A percentile compares a stretch with the other conserved stretches of the same genome.
phyloP scores from a whole-genome alignment of 1,140 invertebrate genomes.

The Colletes gigas region DNA sequence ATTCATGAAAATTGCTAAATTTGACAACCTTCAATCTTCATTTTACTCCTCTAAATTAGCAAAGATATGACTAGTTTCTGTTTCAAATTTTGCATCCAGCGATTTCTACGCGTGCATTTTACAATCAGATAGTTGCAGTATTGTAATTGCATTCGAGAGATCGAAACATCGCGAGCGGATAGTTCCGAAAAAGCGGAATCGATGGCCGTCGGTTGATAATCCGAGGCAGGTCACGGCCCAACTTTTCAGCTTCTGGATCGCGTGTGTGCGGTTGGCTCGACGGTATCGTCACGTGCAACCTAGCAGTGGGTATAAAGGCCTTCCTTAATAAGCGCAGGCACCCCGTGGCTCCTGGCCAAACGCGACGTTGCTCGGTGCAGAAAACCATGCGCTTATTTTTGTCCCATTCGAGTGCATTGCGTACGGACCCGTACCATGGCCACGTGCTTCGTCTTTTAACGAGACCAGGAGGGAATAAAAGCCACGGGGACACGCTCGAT shows the following conservation, averaged over 20 bases:
- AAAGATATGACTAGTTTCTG: too few relatives aligned
- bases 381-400: conserved; percentile 36
- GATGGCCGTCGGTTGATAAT: conserved; percentile 19
- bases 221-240: conserved; percentile 20
- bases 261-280: conserved; percentile 30
- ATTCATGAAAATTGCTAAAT: too few relatives aligned
- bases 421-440: neutral
- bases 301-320: conserved; percentile 20
- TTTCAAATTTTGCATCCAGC: too few relatives aligned
- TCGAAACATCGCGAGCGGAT: neutral
- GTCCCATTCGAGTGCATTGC: conserved; percentile 31
- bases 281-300: conserved; percentile 30
- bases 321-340: conserved; percentile 45
- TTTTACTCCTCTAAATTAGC: too few relatives aligned
- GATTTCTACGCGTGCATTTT: too few relatives aligned
- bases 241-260: conserved; percentile 23
- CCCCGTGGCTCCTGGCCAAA: conserved; percentile 32
- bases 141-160: too few relatives aligned
- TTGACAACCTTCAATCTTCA: too few relatives aligned
- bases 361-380: conserved; percentile 10
- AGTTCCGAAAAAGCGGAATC: conserved; percentile 10
- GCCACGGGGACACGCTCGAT: neutral
- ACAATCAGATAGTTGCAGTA: too few relatives aligned
- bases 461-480: conserved; percentile 12
- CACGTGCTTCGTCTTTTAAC: conserved; percentile 25